These are phyloP conservation scores for Petrolisthes cinctipes DNA, from an alignment of 2,888 invertebrate genomes.

Conservation along the genomic window DNA sequence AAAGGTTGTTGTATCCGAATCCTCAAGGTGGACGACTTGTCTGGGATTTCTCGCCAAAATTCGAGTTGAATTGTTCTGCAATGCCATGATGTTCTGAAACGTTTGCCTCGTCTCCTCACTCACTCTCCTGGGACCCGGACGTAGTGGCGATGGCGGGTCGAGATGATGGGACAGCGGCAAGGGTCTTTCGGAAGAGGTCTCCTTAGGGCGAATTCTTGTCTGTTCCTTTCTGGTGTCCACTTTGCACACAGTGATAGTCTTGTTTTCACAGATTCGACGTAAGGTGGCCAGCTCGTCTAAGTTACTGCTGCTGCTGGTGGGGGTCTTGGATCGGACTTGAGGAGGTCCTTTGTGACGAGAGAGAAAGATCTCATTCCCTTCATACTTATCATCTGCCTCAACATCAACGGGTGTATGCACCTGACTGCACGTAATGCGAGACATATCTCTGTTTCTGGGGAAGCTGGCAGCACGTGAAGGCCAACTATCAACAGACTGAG, in stretches of 20 bases:
- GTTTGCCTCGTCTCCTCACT: slow-evolving; percentile 16
- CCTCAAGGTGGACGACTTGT: background rate
- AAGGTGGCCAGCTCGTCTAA: slow-evolving; percentile 33
- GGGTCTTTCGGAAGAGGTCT: background rate
- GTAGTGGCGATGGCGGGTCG: slow-evolving; percentile 18
- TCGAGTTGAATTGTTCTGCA: background rate
- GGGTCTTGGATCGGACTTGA: background rate
- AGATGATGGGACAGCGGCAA: background rate
- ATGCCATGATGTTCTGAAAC: slow-evolving; percentile 16
- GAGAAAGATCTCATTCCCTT: background rate
- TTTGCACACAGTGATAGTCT: slow-evolving; percentile 38
- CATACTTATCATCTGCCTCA: slow-evolving; percentile 19
- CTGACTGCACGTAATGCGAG: background rate
- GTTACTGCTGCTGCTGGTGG: background rate
- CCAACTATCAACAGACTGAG: background rate
- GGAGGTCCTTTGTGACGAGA: background rate
- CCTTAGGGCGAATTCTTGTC: slow-evolving; percentile 1
- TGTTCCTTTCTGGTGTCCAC: slow-evolving; percentile 25
- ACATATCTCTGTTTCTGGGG: background rate
- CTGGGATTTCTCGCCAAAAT: slow-evolving; percentile 11
- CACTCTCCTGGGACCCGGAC: background rate
- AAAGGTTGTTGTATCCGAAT: background rate
- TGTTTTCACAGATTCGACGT: slow-evolving; percentile 30
- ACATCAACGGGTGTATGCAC: slow-evolving; percentile 12
- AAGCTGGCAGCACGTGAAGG: background rate